Base-by-base conservation (phyloP, 2,888 invertebrate species). In the Drosophila nigritarsus region DNA sequence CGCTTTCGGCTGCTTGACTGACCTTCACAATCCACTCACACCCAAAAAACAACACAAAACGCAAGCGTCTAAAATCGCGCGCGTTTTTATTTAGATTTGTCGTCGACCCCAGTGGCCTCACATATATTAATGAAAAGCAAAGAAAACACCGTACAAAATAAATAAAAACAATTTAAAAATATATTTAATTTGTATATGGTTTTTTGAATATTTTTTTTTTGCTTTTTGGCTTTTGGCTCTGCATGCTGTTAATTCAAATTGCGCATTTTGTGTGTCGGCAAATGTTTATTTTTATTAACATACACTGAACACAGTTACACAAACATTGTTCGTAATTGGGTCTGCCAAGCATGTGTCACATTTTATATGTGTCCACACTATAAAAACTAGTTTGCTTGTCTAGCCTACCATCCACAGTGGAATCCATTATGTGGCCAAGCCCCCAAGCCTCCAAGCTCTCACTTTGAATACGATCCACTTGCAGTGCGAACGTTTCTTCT, bases 241-340 rank as follows among this genome's bases (percentile, higher is more conserved):
- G 66, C 63, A 66, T 80, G 77, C 30, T 66, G 75, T 66, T 75
- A 69, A 65, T 80, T 75, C n/a, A 60, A 79, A 75, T 74, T 79
- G 65, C 80, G 75, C 69, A 50, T 64, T 68, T 63, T 30, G 75
- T 34, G 65, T 63, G 71, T 56, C 60, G 77, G 65, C 64, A 76
- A 78, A 78, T 78, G 78, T 78, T 78, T 80, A 78, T 78, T 78
- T 78, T 72, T 67, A 78, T 78, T 78, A 80, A 72, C 64, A 76
- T 34, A 60, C 49, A 49, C 40, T 45, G 36, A 30, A 50, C 63
- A 80, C 70, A 80, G 66, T 80, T 78, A 64, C 61, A 71, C 34
- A 66, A 75, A 74, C 64, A 63, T 66, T 60, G 53, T 65, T 72
- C 59, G 87, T 85, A 87, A 87, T 82, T 85, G 82, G 85, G 88